Evolutionary conservation across 2,113 vertebrate species (phyloP).

Genomic region (Zonotrichia leucophrys): DNA sequence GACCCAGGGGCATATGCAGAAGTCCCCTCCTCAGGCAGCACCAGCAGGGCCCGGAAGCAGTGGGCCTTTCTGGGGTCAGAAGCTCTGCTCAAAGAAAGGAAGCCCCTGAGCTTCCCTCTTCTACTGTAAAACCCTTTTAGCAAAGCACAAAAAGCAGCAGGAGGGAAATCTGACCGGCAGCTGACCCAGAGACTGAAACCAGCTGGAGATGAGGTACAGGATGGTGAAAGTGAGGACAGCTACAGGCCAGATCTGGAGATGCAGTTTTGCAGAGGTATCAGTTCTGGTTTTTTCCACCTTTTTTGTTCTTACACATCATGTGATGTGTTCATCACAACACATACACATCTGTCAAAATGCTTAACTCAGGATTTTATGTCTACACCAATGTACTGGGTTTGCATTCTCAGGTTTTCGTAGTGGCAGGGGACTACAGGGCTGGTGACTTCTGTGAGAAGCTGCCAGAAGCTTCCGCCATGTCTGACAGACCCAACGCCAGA

Average conservation of each 20-base stretch:
- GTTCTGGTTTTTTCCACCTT: background rate
- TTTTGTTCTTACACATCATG: background rate
- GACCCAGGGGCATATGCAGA: rapidly evolving
- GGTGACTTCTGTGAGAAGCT: background rate
- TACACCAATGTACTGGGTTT: background rate
- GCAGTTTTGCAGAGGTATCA: background rate
- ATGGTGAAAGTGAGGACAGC: background rate
- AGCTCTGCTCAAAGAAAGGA: background rate
- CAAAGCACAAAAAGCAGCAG: background rate
- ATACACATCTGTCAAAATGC: background rate
- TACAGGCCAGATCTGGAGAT: background rate
- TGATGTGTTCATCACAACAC: too few relatives aligned
- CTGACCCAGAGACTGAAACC: background rate
- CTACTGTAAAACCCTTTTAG: background rate
- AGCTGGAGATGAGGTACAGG: rapidly evolving
- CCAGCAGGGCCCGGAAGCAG: background rate
- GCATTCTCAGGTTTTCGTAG: background rate
- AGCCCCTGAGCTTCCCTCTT: background rate
- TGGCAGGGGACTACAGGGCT: background rate
- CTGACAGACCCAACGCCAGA: background rate
- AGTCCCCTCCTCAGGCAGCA: background rate
- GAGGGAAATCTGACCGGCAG: rapidly evolving
- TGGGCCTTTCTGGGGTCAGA: background rate
- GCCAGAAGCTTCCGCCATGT: background rate
- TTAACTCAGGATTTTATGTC: background rate